Evolutionary conservation across 2,113 vertebrate genomes (phyloP).

Genomic region (Pluvialis apricaria): DNA sequence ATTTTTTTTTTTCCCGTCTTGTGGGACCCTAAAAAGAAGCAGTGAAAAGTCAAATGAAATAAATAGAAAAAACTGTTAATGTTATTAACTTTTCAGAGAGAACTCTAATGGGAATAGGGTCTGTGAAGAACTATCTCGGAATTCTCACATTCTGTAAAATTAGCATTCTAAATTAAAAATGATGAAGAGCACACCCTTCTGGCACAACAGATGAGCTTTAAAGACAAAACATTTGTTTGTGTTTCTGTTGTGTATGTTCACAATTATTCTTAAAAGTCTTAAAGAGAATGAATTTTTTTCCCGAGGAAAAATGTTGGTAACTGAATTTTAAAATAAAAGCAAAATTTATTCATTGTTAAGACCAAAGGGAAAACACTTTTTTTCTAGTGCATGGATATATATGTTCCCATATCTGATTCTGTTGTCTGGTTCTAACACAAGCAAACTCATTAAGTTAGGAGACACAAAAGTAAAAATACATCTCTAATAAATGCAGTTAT

Average conservation of each 20-base stretch:
- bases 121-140: background rate
- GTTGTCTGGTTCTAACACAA: background rate
- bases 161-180: conserved; percentile 17
- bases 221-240: background rate
- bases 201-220: background rate
- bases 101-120: background rate
- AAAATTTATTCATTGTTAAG: background rate
- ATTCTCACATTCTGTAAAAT: conserved; percentile 9
- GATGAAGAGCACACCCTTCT: background rate
- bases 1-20: background rate
- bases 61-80: background rate
- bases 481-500: conserved; percentile 1
- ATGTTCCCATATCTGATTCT: background rate
- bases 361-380: background rate
- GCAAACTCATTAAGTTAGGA: background rate
- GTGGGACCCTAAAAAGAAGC: background rate
- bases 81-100: background rate
- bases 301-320: background rate
- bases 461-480: background rate
- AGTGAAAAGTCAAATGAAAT: background rate
- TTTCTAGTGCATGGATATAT: background rate
- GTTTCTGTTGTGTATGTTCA: background rate
- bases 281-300: background rate
- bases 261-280: background rate
- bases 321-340: background rate